phyloP scores from a whole-genome alignment of 2,113 vertebrate genomes.

The Candoia aspera region DNA sequence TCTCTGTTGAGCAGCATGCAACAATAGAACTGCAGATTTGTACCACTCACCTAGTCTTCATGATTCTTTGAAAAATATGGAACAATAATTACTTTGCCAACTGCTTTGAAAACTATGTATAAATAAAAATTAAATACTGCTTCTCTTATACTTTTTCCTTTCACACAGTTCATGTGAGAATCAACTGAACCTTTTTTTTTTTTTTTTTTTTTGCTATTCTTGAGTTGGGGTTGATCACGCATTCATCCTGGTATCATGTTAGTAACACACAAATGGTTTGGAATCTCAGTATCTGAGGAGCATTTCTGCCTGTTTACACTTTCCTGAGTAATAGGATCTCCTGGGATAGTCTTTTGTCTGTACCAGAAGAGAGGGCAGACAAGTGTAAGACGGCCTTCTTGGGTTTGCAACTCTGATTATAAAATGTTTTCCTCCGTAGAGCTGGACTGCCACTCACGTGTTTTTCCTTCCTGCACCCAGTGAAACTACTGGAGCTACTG shows the following conservation, averaged over 20 bases:
- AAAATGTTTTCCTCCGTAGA: background rate
- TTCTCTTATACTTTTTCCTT: background rate
- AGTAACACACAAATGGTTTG: background rate
- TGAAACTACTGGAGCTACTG: background rate
- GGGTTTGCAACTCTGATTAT: background rate
- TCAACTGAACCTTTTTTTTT: background rate
- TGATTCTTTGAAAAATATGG: background rate
- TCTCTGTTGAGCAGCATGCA: background rate
- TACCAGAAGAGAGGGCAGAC: background rate
- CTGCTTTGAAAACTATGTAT: background rate
- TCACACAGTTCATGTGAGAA: background rate
- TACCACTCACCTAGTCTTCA: background rate
- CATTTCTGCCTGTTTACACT: background rate
- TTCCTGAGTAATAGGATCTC: background rate
- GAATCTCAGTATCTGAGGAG: background rate
- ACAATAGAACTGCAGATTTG: background rate
- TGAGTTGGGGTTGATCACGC: background rate
- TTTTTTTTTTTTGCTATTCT: background rate
- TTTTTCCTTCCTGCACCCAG: background rate
- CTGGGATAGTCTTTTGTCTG: background rate
- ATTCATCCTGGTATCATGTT: background rate
- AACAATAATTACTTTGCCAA: background rate
- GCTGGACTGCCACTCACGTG: background rate
- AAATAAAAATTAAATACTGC: background rate
- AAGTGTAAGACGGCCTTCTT: background rate